A percentile compares a stretch with the other conserved stretches of the same genome.
Conservation (phyloP, 1,140 invertebrate genomes). For the Atta texana region DNA sequence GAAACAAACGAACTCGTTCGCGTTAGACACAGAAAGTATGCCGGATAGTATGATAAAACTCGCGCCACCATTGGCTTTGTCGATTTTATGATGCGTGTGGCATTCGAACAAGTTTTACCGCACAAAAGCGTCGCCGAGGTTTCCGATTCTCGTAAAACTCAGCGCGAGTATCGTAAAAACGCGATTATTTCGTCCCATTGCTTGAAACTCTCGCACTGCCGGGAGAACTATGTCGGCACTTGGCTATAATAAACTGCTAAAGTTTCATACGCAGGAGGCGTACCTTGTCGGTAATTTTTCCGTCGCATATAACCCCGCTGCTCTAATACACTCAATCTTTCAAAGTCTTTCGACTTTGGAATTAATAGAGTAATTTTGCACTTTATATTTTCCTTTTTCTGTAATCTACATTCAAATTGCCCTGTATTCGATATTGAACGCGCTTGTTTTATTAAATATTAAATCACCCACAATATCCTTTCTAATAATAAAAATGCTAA, state of each 20-base stretch:
- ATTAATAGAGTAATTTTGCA: slow-evolving; percentile 38
- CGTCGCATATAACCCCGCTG: neutral
- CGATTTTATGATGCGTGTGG: slow-evolving; percentile 60
- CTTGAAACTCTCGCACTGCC: slow-evolving; percentile 42
- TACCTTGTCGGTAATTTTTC: slow-evolving; percentile 52
- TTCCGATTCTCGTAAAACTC: slow-evolving; percentile 64
- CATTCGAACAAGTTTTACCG: slow-evolving; percentile 54
- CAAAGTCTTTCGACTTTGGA: neutral
- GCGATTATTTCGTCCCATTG: slow-evolving; percentile 61
- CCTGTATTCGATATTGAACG: neutral
- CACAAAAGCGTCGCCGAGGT: slow-evolving; percentile 50
- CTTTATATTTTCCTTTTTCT: neutral
- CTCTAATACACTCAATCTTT: slow-evolving; percentile 19
- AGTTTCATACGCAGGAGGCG: slow-evolving; percentile 40
- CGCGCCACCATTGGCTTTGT: slow-evolving; percentile 21
- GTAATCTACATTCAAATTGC: neutral
- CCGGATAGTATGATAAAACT: slow-evolving; percentile 28
- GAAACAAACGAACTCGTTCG: slow-evolving; percentile 28
- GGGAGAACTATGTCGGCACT: slow-evolving; percentile 50
- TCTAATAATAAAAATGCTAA: neutral
- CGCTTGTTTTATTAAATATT: neutral
- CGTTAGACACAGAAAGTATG: slow-evolving; percentile 35
- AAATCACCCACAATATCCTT: neutral
- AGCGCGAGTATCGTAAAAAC: slow-evolving; percentile 59
- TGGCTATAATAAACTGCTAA: slow-evolving; percentile 58